These are phyloP conservation scores for Ornithoptera priamus DNA, from an alignment of 2,888 invertebrate genomes.

Conservation along the genomic window DNA sequence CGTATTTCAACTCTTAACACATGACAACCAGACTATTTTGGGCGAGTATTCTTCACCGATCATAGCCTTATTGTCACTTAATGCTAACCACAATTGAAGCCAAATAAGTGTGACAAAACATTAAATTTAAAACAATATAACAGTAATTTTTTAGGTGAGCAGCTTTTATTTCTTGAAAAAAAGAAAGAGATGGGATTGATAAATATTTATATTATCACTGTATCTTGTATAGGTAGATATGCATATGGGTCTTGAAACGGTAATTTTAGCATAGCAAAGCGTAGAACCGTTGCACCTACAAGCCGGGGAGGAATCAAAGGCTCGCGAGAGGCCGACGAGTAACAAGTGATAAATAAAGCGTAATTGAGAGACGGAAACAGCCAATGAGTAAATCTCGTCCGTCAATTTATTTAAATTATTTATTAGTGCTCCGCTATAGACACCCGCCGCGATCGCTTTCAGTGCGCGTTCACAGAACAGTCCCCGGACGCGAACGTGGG, in stretches of 20 bases:
- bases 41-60: too few relatives aligned
- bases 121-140: too few relatives aligned
- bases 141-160: too few relatives aligned
- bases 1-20: too few relatives aligned
- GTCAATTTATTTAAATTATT: slow-evolving; percentile 81
- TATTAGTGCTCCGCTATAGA: slow-evolving; percentile 79
- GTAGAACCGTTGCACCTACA: slow-evolving; percentile 21
- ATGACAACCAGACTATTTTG: too few relatives aligned
- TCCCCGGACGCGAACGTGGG: slow-evolving; percentile 62
- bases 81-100: too few relatives aligned
- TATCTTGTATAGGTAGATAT: background rate
- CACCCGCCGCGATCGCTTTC: slow-evolving; percentile 76
- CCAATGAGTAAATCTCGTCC: slow-evolving; percentile 81
- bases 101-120: too few relatives aligned
- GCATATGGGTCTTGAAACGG: background rate
- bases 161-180: background rate
- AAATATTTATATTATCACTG: background rate
- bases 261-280: slow-evolving; percentile 4
- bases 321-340: slow-evolving; percentile 56
- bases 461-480: slow-evolving; percentile 65
- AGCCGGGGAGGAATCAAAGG: slow-evolving; percentile 34
- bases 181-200: too few relatives aligned
- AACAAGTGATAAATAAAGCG: slow-evolving; percentile 79
- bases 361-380: slow-evolving; percentile 80
- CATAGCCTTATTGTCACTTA: too few relatives aligned